phyloP scores from a whole-genome alignment of 2,797 vertebrate species.

The Lateolabrax maculatus region DNA sequence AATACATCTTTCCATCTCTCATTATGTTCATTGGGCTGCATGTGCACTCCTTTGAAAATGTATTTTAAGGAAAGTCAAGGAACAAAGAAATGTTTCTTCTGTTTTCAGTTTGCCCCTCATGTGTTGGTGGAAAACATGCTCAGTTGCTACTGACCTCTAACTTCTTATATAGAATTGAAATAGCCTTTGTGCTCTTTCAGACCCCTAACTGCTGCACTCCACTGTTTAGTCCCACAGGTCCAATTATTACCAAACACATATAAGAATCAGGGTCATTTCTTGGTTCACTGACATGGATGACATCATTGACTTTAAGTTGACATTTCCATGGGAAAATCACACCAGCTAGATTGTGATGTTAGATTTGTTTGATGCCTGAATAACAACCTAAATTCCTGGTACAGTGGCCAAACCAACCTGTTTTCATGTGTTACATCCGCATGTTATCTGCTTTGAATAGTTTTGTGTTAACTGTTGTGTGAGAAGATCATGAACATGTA shows the following conservation, averaged over 20 bases:
- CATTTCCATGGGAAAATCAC: constrained; percentile 43
- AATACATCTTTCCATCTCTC: constrained; percentile 22
- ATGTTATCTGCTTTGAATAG: not conserved
- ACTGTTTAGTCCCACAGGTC: constrained; percentile 41
- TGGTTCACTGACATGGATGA: constrained; percentile 39
- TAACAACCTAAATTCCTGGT: not conserved
- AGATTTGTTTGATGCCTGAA: not conserved
- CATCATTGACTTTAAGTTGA: constrained; percentile 35
- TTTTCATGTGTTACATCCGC: not conserved
- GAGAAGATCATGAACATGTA: not conserved
- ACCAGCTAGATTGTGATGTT: not conserved
- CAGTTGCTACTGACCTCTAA: constrained; percentile 52
- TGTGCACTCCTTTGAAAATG: constrained; percentile 14
- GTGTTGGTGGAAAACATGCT: constrained; percentile 56
- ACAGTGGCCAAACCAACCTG: not conserved
- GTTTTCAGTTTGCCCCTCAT: constrained; percentile 20
- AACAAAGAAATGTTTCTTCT: constrained; percentile 20
- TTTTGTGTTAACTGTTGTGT: not conserved
- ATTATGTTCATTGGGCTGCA: constrained; percentile 19
- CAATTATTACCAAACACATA: constrained; percentile 62
- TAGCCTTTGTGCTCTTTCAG: constrained; percentile 51
- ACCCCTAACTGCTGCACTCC: constrained; percentile 28
- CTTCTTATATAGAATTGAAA: constrained; percentile 54
- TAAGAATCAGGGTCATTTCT: constrained; percentile 21
- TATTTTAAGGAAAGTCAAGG: constrained; percentile 27